A percentile compares a stretch with the other conserved stretches of the same genome.
Conservation (phyloP, 2,888 invertebrate species). For the Ophion costatus region DNA sequence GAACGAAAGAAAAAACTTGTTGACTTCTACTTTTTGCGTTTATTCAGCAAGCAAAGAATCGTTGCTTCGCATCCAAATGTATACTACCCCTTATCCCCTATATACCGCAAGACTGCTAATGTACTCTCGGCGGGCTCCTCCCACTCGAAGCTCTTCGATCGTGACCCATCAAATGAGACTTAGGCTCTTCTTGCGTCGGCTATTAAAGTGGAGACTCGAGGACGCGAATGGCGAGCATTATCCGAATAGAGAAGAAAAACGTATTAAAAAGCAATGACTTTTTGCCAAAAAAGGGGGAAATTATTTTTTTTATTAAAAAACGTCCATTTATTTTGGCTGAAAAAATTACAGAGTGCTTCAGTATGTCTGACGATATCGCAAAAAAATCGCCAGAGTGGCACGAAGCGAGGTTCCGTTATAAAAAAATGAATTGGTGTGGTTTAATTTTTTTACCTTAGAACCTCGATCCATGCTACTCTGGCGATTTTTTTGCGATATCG, state of each 20-base stretch:
- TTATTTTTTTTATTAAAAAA: too few species aligned
- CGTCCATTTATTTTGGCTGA: too few species aligned
- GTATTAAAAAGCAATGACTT: too few species aligned
- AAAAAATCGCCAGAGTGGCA: too few species aligned
- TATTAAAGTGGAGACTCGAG: slow-evolving; percentile 61
- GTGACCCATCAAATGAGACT: slow-evolving; percentile 69
- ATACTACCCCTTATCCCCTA: slow-evolving; percentile 51
- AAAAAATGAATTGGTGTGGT: too few species aligned
- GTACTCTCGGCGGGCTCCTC: slow-evolving; percentile 47
- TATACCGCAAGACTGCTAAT: slow-evolving; percentile 56
- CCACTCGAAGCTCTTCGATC: slow-evolving; percentile 62
- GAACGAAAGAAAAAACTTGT: slow-evolving; percentile 66
- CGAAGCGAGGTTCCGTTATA: too few species aligned
- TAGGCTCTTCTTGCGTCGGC: slow-evolving; percentile 48
- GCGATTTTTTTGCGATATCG: too few species aligned
- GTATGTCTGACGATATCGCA: too few species aligned
- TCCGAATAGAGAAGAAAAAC: background rate
- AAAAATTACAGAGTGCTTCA: too few species aligned
- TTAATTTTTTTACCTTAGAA: too few species aligned
- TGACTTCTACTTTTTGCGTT: slow-evolving; percentile 72
- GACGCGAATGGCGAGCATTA: slow-evolving; percentile 16
- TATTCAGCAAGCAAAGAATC: slow-evolving; percentile 75
- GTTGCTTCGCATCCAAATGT: slow-evolving; percentile 74
- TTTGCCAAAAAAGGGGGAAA: too few species aligned
- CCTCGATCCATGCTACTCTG: too few species aligned